Conservation (phyloP, 1,140 invertebrate species). For the Druon quercuslanigerum region DNA sequence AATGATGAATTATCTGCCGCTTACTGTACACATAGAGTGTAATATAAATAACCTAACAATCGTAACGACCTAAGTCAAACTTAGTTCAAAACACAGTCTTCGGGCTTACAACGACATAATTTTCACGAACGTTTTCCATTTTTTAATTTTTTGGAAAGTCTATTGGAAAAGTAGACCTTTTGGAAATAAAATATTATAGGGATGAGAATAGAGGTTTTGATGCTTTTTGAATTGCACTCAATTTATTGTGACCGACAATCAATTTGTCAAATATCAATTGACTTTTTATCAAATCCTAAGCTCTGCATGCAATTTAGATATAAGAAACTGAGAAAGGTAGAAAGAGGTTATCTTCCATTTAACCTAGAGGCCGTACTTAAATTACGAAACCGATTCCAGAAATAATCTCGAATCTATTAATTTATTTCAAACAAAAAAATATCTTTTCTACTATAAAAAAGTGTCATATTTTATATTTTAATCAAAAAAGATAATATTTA, state of each 20-base stretch:
- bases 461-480: too few relatives aligned
- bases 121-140: slow-evolving; percentile 8
- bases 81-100: neutral
- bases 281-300: neutral
- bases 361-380: too few relatives aligned
- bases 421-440: too few relatives aligned
- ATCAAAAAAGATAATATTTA: too few relatives aligned
- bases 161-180: neutral
- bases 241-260: slow-evolving; percentile 17
- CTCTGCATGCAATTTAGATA: neutral
- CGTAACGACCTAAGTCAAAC: neutral
- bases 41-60: neutral
- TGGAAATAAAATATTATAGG: slow-evolving; percentile 15
- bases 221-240: neutral
- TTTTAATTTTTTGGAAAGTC: neutral
- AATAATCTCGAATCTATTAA: too few relatives aligned
- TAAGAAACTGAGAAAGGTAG: too few relatives aligned
- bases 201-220: slow-evolving; percentile 1
- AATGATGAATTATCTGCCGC: neutral
- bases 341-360: too few relatives aligned
- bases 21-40: slow-evolving; percentile 1
- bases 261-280: slow-evolving; percentile 7
- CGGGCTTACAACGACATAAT: neutral
- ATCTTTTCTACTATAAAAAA: too few relatives aligned
- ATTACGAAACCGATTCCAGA: too few relatives aligned